Evolutionary conservation across 2,113 vertebrate genomes (phyloP), one percentile per base, ranked within the genome.

Genomic region (Alouatta palliata): DNA sequence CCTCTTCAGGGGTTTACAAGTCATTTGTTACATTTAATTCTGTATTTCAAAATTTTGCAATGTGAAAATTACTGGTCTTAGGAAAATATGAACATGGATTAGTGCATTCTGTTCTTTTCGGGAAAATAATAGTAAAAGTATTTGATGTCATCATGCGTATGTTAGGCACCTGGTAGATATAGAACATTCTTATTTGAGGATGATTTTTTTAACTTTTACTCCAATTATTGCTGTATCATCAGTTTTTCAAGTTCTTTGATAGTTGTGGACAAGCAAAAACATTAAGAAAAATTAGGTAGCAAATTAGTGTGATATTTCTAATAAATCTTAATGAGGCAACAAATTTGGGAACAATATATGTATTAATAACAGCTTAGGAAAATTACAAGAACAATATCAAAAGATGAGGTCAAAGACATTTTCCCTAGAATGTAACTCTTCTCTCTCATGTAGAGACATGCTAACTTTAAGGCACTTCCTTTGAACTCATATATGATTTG

Each of bases 241-340:
- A 84, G 5, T 35, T 91, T 89, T 95, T 91, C 16, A 90, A 88
- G 75, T 91, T 85, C 13, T 93, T 91, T 81, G n/a, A 58, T 97
- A 52, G 21, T 82, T 79, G 25, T 95, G 25, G 45, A 54, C 9
- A 84, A 68, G 8, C 61, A 90, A 81, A 47, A 81, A 95, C 94
- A 81, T 68, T 58, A 95, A 43, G 71, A 84, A 77, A 93, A 92
- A 27, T 83, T 93, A 83, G 8, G 17, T 71, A 77, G 49, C 10
- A 68, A 66, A 49, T 27, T 86, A 6, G 68, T 91, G 45, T 70
- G 43, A 77, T 54, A 77, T 77, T 79, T 96, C 70, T 80, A 35
- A 20, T 83, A 77, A 79, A 87, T 91, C 45, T 95, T 77, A 93
- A 85, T 25, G 8, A 73, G 84, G 16, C 35, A 89, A 90, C 47